Evolutionary conservation across 1,140 invertebrate genomes (phyloP), one percentile per base, ranked within the genome.

Genomic region (Leptopilina clavipes): DNA sequence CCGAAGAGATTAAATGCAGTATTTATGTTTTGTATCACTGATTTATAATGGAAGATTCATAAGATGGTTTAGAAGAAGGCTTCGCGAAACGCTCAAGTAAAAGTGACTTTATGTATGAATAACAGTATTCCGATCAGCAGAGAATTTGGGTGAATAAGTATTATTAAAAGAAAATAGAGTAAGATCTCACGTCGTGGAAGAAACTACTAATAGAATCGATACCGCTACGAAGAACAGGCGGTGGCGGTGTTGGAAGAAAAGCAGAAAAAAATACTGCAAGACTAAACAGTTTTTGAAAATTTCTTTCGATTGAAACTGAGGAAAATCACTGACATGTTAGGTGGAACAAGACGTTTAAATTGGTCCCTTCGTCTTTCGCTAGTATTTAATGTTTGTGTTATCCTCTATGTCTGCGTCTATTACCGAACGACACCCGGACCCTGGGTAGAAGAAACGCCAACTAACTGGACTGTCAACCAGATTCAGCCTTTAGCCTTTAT

Each of bases 311-410:
- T 6, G 40, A 45, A 17, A 3, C 1, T 22, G 11, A 14, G 2
- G n/a, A 31, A 56, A 40, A n/a, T 37, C 72, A 19, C 22, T 73
- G 79, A 76, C 43, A 85, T 84, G 84, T 82, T 85, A 70, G 79
- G 83, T 40, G 76, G 92, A 89, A 89, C 91, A 76, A 88, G 92
- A 75, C 92, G 94, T 78, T 92, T 94, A 79, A 95, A 94, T 87
- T 94, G 94, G 92, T 90, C 94, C 86, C 92, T 95, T 83, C 91
- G 94, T 79, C 92, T 94, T 86, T 95, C 94, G 87, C 93, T 95
- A 81, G 92, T 95, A 70, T 92, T 94, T 71, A 95, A 95, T 84
- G 91, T 95, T 70, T 93, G 92, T 79, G 94, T 95, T 48, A 87
- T 95, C 31, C 86, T 95, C 71, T 95, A 95, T 87, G 91, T 94